Evolutionary conservation across 2,113 vertebrate genomes (phyloP).

Genomic region (Puma concolor): DNA sequence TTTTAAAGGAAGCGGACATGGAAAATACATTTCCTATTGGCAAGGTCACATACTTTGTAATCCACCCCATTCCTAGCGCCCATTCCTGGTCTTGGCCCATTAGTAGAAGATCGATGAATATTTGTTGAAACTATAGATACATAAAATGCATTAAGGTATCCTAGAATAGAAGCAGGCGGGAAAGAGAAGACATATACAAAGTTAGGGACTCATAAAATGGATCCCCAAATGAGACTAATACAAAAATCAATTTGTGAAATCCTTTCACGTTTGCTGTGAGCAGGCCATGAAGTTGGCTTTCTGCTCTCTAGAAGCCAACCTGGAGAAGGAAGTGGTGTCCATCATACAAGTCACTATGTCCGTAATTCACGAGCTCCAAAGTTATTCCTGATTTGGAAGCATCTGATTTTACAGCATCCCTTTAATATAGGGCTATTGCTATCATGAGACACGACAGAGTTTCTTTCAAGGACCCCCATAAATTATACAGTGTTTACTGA

Average conservation of each 20-base stretch:
- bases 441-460: not conserved
- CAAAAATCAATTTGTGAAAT: slow-evolving; percentile 76
- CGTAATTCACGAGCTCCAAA: not conserved
- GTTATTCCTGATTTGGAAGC: not conserved
- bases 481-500: not conserved
- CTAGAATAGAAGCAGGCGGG: slow-evolving; percentile 75
- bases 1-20: not conserved
- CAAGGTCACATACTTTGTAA: slow-evolving; percentile 65
- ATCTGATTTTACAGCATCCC: not conserved
- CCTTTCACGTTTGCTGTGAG: slow-evolving; percentile 44
- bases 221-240: slow-evolving; percentile 70
- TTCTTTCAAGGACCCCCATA: not conserved
- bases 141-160: slow-evolving; percentile 77
- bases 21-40: slow-evolving; percentile 21
- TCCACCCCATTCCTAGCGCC: not conserved
- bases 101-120: slow-evolving; percentile 77
- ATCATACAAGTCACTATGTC: not conserved
- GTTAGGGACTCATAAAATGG: slow-evolving; percentile 67
- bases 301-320: slow-evolving; percentile 2
- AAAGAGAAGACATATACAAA: slow-evolving; percentile 57
- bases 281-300: slow-evolving; percentile 39
- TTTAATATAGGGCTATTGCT: not conserved
- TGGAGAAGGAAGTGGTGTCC: slow-evolving; percentile 34
- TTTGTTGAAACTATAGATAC: slow-evolving; percentile 68
- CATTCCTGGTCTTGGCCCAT: slow-evolving; percentile 65